Evolutionary conservation across 1,140 invertebrate genomes (phyloP).

Genomic region (Drosophila punjabiensis): DNA sequence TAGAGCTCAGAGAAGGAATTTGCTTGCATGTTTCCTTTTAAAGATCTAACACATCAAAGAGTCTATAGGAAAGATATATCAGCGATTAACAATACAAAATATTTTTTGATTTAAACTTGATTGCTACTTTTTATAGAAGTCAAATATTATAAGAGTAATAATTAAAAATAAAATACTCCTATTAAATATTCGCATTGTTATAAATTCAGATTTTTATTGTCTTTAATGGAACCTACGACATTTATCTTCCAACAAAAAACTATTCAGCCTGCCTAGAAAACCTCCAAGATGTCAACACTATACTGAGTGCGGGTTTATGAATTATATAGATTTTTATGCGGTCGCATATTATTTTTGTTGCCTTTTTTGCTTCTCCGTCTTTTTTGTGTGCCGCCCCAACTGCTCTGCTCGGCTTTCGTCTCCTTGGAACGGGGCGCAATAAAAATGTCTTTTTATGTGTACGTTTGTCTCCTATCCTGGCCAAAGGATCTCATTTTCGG

Average conservation of each 20-base stretch:
- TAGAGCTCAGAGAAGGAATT: too few relatives aligned
- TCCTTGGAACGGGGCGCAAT: constrained; percentile 55
- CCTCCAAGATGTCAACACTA: constrained; percentile 10
- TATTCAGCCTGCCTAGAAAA: neutral
- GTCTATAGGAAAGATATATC: too few relatives aligned
- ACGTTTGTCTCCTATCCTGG: constrained; percentile 39
- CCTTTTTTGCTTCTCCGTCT: constrained; percentile 61
- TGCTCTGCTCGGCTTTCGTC: constrained; percentile 18
- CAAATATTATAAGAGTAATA: neutral
- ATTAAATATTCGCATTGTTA: neutral
- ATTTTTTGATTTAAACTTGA: neutral
- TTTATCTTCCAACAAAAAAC: neutral
- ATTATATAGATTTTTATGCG: constrained; percentile 84
- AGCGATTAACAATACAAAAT: neutral
- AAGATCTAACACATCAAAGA: too few relatives aligned
- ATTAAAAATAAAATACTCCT: neutral
- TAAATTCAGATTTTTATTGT: neutral
- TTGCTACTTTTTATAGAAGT: neutral
- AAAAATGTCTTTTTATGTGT: constrained; percentile 81
- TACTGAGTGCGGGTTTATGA: constrained; percentile 65
- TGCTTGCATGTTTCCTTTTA: too few relatives aligned
- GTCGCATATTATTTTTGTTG: constrained; percentile 81
- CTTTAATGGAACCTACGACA: neutral
- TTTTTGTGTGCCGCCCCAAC: constrained; percentile 34
- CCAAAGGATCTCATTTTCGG: constrained; percentile 60